Evolutionary conservation across 2,888 invertebrate genomes (phyloP), one percentile per base, ranked within the genome.

Genomic region (Slavum lentiscoides): DNA sequence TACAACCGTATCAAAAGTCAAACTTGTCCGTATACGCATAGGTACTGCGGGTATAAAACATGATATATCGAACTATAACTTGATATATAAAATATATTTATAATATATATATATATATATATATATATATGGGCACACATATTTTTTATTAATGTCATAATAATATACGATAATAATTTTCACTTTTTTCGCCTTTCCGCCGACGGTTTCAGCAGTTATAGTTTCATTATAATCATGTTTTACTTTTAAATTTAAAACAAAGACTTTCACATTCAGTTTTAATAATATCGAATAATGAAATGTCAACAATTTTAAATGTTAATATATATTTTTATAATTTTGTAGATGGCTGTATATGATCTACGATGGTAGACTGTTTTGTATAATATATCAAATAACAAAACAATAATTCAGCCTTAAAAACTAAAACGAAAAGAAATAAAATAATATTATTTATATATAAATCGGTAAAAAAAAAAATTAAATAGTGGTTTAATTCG

Each of bases 191-290:
- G 39, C 39, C 61, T 43, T 61, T 76, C 68, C 21, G 68, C 68
- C 49, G 68, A 30, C 4, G 7, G 75, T 68, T 75, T 75, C 67
- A 68, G 30, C 2, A n/a, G n/a, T n/a, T 55, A 64, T 37, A 58
- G 49, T 76, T 68, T 67, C 30, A 30, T 61, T 76, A 62, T 77
- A 62, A 62, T 69, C 37, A 53, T 77, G 59, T 67, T 68, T 61
- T 76, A 49, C 43, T 76, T 30, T 76, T 76, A 49, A 68, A 76
- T 53, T 77, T 77, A 61, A 77, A 69, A 77, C 76, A 77, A 77
- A 69, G 69, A 69, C 76, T 77, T 77, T 77, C 76, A 69, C 76
- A 69, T 69, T 77, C 49, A 13, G 61, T 53, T 62, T 37, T 43
- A 43, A 76, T 68, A 67, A n/a, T 77, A 77, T 69, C 37, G 23